These are phyloP conservation scores for Pantherophis vulpinus DNA, from an alignment of 2,797 vertebrate genomes.

Conservation along the genomic window DNA sequence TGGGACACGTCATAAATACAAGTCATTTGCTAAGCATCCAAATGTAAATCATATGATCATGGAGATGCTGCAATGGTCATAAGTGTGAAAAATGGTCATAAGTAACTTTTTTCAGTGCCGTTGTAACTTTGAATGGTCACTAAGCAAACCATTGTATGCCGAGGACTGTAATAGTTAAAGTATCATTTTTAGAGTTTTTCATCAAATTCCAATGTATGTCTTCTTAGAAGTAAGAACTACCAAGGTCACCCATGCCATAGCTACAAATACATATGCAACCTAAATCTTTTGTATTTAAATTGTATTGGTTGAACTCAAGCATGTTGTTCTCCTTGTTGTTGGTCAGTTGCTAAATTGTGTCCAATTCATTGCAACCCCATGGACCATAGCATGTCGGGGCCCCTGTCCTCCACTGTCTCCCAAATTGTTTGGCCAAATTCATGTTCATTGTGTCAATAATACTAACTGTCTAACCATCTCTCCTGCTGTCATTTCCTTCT, in stretches of 20 bases:
- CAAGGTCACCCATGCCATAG: background rate
- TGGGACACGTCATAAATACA: too few species aligned
- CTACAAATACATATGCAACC: background rate
- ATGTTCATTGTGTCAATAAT: background rate
- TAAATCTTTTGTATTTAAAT: background rate
- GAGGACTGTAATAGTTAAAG: background rate
- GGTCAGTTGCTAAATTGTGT: background rate
- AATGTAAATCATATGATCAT: too few species aligned
- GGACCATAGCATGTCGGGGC: background rate
- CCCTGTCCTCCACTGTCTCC: background rate
- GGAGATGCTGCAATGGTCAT: too few species aligned
- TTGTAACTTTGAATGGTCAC: too few species aligned
- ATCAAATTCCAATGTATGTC: too few species aligned
- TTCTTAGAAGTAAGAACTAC: background rate
- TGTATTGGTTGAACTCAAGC: background rate
- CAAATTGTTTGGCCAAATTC: background rate
- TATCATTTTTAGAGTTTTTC: background rate
- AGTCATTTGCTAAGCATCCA: too few species aligned
- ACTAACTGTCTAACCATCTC: background rate
- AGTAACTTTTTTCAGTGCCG: too few species aligned
- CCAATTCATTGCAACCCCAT: background rate
- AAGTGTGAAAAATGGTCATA: too few species aligned
- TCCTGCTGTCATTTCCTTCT: background rate
- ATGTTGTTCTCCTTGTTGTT: background rate
- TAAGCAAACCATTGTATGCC: too few species aligned